Evolutionary conservation across 2,113 vertebrate genomes (phyloP).

Genomic region (Grantiella picta): DNA sequence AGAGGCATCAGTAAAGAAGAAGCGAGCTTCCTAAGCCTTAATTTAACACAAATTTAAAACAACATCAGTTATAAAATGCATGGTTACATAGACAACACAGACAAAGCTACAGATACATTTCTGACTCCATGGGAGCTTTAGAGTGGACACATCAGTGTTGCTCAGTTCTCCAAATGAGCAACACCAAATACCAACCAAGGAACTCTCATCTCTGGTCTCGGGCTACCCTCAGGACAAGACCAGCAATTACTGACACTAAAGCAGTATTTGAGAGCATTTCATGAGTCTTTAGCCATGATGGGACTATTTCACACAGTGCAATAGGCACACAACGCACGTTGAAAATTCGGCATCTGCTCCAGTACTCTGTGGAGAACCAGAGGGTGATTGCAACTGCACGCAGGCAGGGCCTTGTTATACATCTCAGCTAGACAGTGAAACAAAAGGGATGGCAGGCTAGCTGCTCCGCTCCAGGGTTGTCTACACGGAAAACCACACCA

Average conservation of each 20-base stretch:
- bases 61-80: background rate
- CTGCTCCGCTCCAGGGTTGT: constrained; percentile 24
- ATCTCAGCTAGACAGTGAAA: constrained; percentile 57
- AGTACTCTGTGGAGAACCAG: background rate
- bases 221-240: background rate
- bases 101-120: background rate
- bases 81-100: background rate
- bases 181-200: background rate
- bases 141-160: background rate
- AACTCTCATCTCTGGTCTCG: background rate
- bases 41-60: background rate
- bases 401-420: constrained; percentile 40
- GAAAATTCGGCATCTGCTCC: constrained; percentile 5
- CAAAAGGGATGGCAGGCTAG: constrained; percentile 47
- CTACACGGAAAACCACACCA: constrained; percentile 51
- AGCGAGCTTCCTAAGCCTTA: background rate
- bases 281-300: background rate
- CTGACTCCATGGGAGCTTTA: background rate
- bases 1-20: background rate
- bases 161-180: background rate
- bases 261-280: background rate
- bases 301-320: background rate
- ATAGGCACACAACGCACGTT: background rate
- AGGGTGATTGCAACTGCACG: background rate
- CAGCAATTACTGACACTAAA: background rate